phyloP scores from a whole-genome alignment of 2,113 vertebrate species.

The Rhombomys opimus region DNA sequence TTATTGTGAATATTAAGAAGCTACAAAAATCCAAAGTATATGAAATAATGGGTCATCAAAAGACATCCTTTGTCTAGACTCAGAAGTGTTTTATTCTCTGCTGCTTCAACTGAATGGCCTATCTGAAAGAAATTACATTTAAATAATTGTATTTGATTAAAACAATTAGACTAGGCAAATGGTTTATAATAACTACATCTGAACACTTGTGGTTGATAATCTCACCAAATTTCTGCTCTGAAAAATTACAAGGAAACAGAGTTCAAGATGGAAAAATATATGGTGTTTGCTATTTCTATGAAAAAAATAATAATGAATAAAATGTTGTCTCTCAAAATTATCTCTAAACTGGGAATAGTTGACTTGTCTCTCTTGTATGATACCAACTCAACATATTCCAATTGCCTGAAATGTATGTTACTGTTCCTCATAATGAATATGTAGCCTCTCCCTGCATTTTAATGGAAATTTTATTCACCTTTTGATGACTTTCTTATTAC shows the following conservation, averaged over 20 bases:
- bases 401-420: background rate
- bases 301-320: background rate
- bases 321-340: background rate
- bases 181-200: background rate
- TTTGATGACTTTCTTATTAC: background rate
- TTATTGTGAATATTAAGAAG: conserved; percentile 25
- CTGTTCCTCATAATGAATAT: background rate
- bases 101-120: background rate
- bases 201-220: background rate
- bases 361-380: background rate
- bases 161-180: background rate
- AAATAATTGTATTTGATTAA: conserved; percentile 55
- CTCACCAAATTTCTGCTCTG: conserved; percentile 30
- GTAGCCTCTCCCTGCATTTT: background rate
- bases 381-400: background rate
- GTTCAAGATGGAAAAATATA: no score
- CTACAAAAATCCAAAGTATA: conserved; percentile 16
- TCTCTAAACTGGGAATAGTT: background rate
- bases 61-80: conserved; percentile 26
- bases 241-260: background rate
- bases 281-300: background rate
- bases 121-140: conserved; percentile 21
- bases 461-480: background rate
- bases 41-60: conserved; percentile 12
- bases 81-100: background rate